phyloP scores from a whole-genome alignment of 2,888 invertebrate species.

The Chrysodeixis includens region DNA sequence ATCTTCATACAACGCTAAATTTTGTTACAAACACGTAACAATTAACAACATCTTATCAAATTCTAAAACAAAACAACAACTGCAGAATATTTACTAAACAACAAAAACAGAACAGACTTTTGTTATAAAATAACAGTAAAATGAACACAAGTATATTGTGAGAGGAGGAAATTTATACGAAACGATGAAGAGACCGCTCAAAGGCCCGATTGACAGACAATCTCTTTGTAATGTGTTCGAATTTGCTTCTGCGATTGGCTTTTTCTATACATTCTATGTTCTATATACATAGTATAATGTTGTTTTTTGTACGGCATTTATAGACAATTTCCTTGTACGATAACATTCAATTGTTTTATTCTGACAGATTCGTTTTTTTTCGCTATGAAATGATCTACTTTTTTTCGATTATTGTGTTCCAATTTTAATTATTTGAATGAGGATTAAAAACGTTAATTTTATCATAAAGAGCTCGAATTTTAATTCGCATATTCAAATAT shows the following conservation, averaged over 20 bases:
- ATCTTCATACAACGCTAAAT: too few relatives aligned
- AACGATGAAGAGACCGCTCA: slow-evolving; percentile 34
- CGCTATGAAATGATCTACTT: not conserved
- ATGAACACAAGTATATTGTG: slow-evolving; percentile 10
- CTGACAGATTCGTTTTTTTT: slow-evolving; percentile 5
- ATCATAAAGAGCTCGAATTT: too few relatives aligned
- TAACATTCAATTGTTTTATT: too few relatives aligned
- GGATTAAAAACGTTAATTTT: too few relatives aligned
- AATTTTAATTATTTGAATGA: too few relatives aligned
- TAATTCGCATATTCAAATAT: too few relatives aligned
- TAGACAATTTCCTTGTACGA: not conserved
- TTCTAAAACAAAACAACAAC: too few relatives aligned
- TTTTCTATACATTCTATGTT: slow-evolving; percentile 12
- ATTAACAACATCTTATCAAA: too few relatives aligned
- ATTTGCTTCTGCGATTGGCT: slow-evolving; percentile 17
- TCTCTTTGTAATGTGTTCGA: slow-evolving; percentile 37
- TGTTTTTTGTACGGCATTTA: not conserved
- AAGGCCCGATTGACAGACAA: slow-evolving; percentile 34
- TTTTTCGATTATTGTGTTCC: too few relatives aligned
- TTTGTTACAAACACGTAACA: too few relatives aligned
- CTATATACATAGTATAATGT: not conserved
- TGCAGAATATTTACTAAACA: not conserved
- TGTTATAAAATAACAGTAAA: slow-evolving; percentile 36
- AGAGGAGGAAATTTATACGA: slow-evolving; percentile 23
- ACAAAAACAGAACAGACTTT: not conserved